These are phyloP conservation scores for Rhynchophorus ferrugineus DNA, from an alignment of 1,140 invertebrate genomes.

Conservation along the genomic window DNA sequence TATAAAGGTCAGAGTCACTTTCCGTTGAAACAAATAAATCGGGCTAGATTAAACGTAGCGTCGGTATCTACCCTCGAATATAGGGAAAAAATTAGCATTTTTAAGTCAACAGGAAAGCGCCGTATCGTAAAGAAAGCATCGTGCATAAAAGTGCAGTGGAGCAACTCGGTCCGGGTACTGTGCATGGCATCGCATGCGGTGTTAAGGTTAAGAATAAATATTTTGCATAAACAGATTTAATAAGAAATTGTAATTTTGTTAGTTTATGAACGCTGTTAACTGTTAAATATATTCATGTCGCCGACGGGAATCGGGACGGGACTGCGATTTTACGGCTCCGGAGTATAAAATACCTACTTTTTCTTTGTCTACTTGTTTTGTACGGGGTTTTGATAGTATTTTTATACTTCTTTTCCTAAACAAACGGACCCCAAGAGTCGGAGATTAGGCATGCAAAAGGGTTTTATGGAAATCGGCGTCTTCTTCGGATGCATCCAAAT, in stretches of 20 bases:
- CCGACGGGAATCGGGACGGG: slow-evolving; percentile 6
- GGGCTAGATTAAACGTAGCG: neutral
- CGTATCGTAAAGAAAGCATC: neutral
- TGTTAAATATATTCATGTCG: slow-evolving; percentile 12
- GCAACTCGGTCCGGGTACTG: neutral
- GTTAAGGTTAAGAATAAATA: slow-evolving; percentile 3
- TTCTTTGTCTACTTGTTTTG: slow-evolving; percentile 19
- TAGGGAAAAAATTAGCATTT: neutral
- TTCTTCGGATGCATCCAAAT: slow-evolving; percentile 11
- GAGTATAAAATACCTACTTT: slow-evolving; percentile 16
- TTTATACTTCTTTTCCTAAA: slow-evolving; percentile 22
- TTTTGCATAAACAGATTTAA: slow-evolving; percentile 8
- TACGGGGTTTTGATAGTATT: slow-evolving; percentile 19
- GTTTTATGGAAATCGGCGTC: slow-evolving; percentile 21
- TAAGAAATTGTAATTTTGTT: slow-evolving; percentile 13
- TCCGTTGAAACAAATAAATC: neutral
- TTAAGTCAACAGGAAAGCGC: neutral
- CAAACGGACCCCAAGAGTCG: slow-evolving; percentile 17
- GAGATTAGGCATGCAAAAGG: slow-evolving; percentile 21
- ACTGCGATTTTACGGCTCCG: slow-evolving; percentile 2
- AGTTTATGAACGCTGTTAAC: slow-evolving; percentile 10
- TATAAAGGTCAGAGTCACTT: neutral
- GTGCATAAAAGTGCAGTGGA: neutral
- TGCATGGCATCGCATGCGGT: too few species aligned
- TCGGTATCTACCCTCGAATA: neutral